phyloP scores from a whole-genome alignment of 2,113 vertebrate species.

The Thalassarche chlororhynchos region DNA sequence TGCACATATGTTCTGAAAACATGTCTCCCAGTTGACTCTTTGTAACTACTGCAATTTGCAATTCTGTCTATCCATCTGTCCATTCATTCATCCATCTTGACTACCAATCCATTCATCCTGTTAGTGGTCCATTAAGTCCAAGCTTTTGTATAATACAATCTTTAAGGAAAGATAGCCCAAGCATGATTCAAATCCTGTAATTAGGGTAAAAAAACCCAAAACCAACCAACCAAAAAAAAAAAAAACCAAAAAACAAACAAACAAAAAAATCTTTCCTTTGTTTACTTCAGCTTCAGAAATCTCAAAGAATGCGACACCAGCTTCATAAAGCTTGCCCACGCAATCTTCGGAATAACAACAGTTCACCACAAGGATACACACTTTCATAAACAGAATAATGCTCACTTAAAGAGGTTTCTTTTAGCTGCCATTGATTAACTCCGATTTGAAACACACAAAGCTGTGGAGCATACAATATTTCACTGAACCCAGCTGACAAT shows the following conservation, averaged over 20 bases:
- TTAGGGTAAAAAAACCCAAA: background rate
- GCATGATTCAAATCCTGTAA: background rate
- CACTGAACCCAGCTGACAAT: background rate
- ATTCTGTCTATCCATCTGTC: background rate
- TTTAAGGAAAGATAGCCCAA: background rate
- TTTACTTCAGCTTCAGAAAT: background rate
- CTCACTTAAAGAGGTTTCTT: background rate
- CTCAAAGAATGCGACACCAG: background rate
- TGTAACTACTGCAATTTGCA: background rate
- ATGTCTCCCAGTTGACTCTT: background rate
- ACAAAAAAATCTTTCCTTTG: background rate
- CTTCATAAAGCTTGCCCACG: background rate
- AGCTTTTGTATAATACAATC: fast-evolving
- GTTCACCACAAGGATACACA: background rate
- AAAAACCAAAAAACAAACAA: too few relatives aligned
- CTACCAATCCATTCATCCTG: background rate
- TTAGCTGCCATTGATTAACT: background rate
- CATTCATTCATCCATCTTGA: background rate
- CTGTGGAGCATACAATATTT: background rate
- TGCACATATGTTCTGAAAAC: background rate
- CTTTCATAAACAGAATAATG: background rate
- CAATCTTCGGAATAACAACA: background rate
- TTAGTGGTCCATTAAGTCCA: background rate
- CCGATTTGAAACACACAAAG: background rate
- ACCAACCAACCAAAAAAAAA: too few relatives aligned